Evolutionary conservation across 2,113 vertebrate genomes (phyloP).

Genomic region (Sander lucioperca): DNA sequence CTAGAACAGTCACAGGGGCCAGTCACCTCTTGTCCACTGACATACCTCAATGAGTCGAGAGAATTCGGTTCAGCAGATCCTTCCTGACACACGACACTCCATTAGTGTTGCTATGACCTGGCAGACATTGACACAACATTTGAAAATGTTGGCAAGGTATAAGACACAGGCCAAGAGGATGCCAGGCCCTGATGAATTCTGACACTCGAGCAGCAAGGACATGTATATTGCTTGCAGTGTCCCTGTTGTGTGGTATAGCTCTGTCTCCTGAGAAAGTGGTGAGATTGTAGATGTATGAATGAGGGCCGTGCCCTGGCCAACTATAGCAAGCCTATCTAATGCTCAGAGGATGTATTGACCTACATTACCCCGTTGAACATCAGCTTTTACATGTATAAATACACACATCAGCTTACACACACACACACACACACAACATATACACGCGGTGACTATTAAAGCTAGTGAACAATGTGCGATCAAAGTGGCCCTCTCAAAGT

Average conservation of each 20-base stretch:
- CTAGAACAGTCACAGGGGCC: conserved; percentile 45
- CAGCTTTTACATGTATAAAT: conserved; percentile 47
- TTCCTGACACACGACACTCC: conserved; percentile 52
- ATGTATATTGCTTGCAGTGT: conserved; percentile 15
- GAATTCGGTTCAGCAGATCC: conserved; percentile 48
- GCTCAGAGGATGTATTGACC: conserved; percentile 78
- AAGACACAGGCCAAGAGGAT: conserved; percentile 37
- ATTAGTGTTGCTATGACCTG: conserved; percentile 61
- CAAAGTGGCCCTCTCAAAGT: conserved; percentile 71
- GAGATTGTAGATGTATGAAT: conserved; percentile 57
- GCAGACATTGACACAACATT: conserved; percentile 56
- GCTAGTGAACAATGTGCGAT: conserved; percentile 59
- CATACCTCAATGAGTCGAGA: conserved; percentile 50
- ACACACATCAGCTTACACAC: conserved; percentile 13
- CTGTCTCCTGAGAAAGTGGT: conserved; percentile 34
- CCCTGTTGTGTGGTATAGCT: conserved; percentile 26
- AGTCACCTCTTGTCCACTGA: conserved; percentile 57
- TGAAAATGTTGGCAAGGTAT: conserved; percentile 49
- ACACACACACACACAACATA: conserved; percentile 13
- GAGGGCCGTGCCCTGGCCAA: conserved; percentile 49
- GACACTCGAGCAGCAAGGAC: conserved; percentile 36
- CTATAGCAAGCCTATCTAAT: conserved; percentile 54
- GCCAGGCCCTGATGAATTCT: conserved; percentile 37
- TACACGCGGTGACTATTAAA: conserved; percentile 28
- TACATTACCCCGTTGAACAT: conserved; percentile 78